Conservation (phyloP, 2,888 invertebrate species). For the Dicyrtoma fusca region DNA sequence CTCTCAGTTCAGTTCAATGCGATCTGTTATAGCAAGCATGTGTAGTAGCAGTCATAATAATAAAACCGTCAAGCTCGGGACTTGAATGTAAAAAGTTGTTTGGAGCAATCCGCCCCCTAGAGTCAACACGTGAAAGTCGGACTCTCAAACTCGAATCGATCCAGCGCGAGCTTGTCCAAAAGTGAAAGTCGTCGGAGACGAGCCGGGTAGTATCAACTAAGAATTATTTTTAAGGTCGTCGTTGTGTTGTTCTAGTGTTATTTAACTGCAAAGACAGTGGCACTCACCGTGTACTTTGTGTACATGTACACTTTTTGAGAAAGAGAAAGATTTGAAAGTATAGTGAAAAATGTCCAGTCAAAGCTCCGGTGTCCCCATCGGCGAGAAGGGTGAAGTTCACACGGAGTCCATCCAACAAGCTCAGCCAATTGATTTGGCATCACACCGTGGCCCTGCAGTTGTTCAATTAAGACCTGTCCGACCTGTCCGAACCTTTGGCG, state of each 20-base stretch:
- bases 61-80: slow-evolving; percentile 5
- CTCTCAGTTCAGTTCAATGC: too few relatives aligned
- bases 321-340: background rate
- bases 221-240: background rate
- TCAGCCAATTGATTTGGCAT: slow-evolving; percentile 53
- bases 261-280: background rate
- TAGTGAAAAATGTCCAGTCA: slow-evolving; percentile 49
- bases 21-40: too few relatives aligned
- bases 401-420: slow-evolving; percentile 47
- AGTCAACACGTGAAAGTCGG: slow-evolving; percentile 26
- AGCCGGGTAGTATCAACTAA: background rate
- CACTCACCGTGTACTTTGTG: too few relatives aligned
- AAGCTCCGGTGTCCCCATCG: slow-evolving; percentile 45
- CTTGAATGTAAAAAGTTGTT: slow-evolving; percentile 19
- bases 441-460: slow-evolving; percentile 41
- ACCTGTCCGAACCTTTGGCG: slow-evolving; percentile 5
- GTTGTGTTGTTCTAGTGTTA: background rate
- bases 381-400: slow-evolving; percentile 52
- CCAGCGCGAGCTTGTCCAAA: slow-evolving; percentile 33
- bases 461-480: slow-evolving; percentile 54
- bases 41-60: too few relatives aligned
- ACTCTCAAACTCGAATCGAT: slow-evolving; percentile 33
- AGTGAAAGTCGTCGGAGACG: background rate
- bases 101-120: slow-evolving; percentile 38
- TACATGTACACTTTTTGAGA: background rate